These are phyloP conservation scores for Triplophysa siluroides DNA, from an alignment of 2,113 vertebrate species.

Conservation along the genomic window DNA sequence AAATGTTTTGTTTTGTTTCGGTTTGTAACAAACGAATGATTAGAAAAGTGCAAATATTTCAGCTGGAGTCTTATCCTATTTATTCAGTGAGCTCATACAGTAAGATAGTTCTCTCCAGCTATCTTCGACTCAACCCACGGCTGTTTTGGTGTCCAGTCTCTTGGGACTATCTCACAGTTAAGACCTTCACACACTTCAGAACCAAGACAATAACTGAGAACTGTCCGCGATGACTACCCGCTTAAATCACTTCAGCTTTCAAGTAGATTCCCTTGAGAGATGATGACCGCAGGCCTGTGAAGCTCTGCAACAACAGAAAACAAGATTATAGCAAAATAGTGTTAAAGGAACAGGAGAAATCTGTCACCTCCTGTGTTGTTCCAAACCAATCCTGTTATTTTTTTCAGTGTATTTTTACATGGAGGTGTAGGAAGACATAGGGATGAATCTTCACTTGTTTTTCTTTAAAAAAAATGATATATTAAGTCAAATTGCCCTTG, in stretches of 20 bases:
- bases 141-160: conserved; percentile 6
- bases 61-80: conserved; percentile 45
- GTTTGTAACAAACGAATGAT: conserved; percentile 12
- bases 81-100: conserved; percentile 43
- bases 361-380: too few relatives aligned
- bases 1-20: background rate
- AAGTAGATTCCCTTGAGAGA: conserved; percentile 14
- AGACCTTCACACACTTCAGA: conserved; percentile 34
- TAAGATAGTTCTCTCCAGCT: conserved; percentile 17
- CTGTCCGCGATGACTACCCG: background rate
- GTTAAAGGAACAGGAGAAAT: background rate
- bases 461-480: too few relatives aligned
- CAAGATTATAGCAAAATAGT: background rate
- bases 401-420: too few relatives aligned
- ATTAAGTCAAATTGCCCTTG: too few relatives aligned
- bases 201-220: conserved; percentile 21
- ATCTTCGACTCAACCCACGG: background rate
- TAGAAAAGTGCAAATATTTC: conserved; percentile 39
- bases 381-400: too few relatives aligned
- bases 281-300: background rate
- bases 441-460: too few relatives aligned
- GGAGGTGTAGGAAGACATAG: too few relatives aligned
- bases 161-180: conserved; percentile 28
- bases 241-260: conserved; percentile 23
- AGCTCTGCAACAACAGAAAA: background rate